A percentile compares a stretch with the other conserved stretches of the same genome.
phyloP scores from a whole-genome alignment of 2,888 invertebrate species.

The Marasmarcha lunaedactyla region DNA sequence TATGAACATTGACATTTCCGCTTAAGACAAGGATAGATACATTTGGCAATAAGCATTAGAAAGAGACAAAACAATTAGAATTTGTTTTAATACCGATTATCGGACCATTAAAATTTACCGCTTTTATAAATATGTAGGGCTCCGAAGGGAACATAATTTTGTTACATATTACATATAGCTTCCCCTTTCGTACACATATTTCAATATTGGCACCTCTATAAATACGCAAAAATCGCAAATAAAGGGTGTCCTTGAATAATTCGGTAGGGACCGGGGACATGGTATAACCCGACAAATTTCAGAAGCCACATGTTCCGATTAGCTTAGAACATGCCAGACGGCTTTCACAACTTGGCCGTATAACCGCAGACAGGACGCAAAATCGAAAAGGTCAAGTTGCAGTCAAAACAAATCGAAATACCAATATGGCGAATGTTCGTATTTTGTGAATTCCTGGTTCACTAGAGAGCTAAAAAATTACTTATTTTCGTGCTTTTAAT shows the following conservation, averaged over 20 bases:
- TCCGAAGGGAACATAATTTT: no score
- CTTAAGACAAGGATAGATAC: slow-evolving; percentile 11
- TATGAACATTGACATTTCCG: slow-evolving; percentile 47
- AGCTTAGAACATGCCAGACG: slow-evolving; percentile 15
- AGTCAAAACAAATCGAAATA: slow-evolving; percentile 67
- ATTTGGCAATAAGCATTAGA: slow-evolving; percentile 3
- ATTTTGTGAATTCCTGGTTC: background rate
- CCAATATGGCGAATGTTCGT: slow-evolving; percentile 55
- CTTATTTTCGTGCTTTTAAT: background rate
- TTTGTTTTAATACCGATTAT: no score
- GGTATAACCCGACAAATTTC: slow-evolving; percentile 34
- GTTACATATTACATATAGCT: no score
- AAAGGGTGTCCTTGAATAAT: slow-evolving; percentile 10
- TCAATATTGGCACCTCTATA: no score
- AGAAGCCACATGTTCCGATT: slow-evolving; percentile 20
- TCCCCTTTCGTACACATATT: no score
- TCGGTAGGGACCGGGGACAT: slow-evolving; percentile 19
- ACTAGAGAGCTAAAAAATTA: slow-evolving; percentile 28
- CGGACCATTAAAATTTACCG: no score
- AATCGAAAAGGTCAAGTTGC: slow-evolving; percentile 59
- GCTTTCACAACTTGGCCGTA: slow-evolving; percentile 35
- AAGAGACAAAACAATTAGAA: no score
- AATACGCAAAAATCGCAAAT: no score
- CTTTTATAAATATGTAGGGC: no score
- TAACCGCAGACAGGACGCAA: slow-evolving; percentile 52